A percentile compares a stretch with the other conserved stretches of the same genome.
phyloP scores from a whole-genome alignment of 2,797 vertebrate genomes.

The Meda fulgida region DNA sequence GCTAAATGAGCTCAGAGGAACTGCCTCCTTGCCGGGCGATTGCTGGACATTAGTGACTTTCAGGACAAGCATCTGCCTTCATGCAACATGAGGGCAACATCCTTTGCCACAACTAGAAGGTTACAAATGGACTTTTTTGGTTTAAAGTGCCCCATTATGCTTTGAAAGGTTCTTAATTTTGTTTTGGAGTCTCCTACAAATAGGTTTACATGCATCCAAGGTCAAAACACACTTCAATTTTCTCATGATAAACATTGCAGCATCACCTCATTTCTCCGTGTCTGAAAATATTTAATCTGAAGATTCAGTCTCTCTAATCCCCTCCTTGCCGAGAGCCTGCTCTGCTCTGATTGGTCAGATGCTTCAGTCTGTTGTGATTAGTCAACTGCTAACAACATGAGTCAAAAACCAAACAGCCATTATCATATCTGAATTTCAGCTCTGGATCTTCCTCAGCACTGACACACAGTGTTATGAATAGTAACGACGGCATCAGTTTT shows the following conservation, averaged over 20 bases:
- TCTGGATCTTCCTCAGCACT: not conserved
- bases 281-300: not conserved
- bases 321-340: not conserved
- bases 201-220: not conserved
- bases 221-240: not conserved
- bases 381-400: not conserved
- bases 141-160: not conserved
- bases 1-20: slow-evolving; percentile 66
- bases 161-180: not conserved
- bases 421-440: not conserved
- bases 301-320: not conserved
- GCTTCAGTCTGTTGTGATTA: not conserved
- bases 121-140: not conserved
- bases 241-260: not conserved
- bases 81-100: not conserved
- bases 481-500: not conserved
- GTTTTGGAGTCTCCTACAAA: not conserved
- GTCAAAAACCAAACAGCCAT: not conserved
- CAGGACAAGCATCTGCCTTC: slow-evolving; percentile 51
- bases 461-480: not conserved
- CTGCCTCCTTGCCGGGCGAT: slow-evolving; percentile 9
- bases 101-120: not conserved
- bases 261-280: not conserved
- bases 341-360: not conserved
- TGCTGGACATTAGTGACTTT: slow-evolving; percentile 48